A percentile compares a stretch with the other conserved stretches of the same genome.
phyloP scores from a whole-genome alignment of 2,113 vertebrate species.

The Grantiella picta region DNA sequence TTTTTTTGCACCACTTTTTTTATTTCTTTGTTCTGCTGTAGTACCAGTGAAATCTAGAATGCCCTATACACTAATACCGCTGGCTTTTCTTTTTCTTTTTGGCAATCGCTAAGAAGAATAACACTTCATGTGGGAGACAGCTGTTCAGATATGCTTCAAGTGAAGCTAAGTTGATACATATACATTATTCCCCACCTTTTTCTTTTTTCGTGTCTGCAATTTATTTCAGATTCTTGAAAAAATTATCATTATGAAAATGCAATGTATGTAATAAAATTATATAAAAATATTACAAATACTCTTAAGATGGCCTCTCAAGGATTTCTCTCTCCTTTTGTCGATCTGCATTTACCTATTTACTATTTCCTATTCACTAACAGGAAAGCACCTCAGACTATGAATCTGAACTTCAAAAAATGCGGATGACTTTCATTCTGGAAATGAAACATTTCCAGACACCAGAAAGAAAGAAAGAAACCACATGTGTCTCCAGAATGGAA shows the following conservation, averaged over 20 bases:
- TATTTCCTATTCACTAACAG: background rate
- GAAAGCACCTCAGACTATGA: background rate
- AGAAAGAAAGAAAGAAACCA: no score
- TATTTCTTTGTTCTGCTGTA: background rate
- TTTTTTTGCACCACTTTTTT: background rate
- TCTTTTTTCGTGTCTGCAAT: background rate
- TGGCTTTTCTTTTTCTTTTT: constrained; percentile 34
- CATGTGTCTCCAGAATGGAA: background rate
- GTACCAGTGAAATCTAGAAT: constrained; percentile 1
- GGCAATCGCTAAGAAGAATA: constrained; percentile 17
- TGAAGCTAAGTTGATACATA: constrained; percentile 27
- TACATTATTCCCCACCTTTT: background rate
- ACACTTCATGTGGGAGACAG: constrained; percentile 51
- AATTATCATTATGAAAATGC: background rate
- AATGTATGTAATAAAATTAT: background rate
- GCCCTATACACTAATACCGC: background rate
- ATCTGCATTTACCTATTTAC: background rate
- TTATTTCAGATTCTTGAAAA: background rate
- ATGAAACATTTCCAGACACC: no score
- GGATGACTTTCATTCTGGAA: background rate
- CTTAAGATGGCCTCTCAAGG: background rate
- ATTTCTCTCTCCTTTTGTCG: background rate
- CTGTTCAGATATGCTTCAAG: constrained; percentile 51
- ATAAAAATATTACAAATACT: background rate
- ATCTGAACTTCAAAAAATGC: background rate